A percentile compares a stretch with the other conserved stretches of the same genome.
Evolutionary conservation across 35 echinoderm and acorn worm genomes (phyloP).

Genomic region (Acanthaster planci): DNA sequence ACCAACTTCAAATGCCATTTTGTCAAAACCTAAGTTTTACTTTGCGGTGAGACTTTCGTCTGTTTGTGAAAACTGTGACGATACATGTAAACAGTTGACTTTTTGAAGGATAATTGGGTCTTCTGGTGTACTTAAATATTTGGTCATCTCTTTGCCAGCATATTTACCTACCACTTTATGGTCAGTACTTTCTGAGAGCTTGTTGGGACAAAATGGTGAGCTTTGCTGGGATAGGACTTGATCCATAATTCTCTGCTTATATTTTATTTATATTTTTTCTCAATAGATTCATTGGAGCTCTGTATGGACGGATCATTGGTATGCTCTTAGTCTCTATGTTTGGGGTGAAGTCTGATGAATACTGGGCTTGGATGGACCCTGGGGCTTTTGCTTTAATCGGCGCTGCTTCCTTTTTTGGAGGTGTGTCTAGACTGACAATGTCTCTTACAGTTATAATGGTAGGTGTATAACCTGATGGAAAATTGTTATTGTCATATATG

Average conservation of each 20-base stretch:
- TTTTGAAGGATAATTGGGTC: too few species aligned
- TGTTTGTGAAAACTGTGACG: too few species aligned
- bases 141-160: too few species aligned
- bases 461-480: constrained; percentile 4
- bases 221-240: neutral
- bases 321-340: constrained; percentile 89
- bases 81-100: too few species aligned
- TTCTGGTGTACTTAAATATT: too few species aligned
- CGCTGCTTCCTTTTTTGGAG: constrained; percentile 95
- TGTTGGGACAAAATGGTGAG: too few species aligned
- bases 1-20: too few species aligned
- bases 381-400: constrained; percentile 96
- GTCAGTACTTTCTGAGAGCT: too few species aligned
- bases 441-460: constrained; percentile 99
- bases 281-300: constrained; percentile 79
- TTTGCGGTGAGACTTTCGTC: too few species aligned
- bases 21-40: too few species aligned
- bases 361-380: constrained; percentile 99
- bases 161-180: too few species aligned
- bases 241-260: too few species aligned
- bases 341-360: constrained; percentile 82
- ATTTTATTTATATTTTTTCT: neutral
- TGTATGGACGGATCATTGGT: constrained; percentile 91
- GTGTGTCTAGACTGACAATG: constrained; percentile 95
- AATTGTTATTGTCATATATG: neutral